Conservation (phyloP, 2,797 vertebrate species). For the Amblyopsis hoosieri region DNA sequence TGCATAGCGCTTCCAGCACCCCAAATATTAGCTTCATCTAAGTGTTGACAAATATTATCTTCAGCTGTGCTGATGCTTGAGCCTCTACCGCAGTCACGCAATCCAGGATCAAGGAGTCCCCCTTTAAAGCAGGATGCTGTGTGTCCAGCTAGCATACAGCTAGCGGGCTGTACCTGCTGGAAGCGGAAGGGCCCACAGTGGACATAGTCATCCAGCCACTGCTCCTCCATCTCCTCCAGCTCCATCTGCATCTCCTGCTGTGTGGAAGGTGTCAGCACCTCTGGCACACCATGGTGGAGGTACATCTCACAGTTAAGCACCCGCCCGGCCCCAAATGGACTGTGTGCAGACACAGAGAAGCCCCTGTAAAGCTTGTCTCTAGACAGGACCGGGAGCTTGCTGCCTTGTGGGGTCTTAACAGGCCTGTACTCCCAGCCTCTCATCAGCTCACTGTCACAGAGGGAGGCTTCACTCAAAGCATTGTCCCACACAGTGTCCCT, state of each 20-base stretch:
- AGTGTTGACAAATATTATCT: too few relatives aligned
- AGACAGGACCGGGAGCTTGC: slow-evolving; percentile 85
- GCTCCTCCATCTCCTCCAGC: slow-evolving; percentile 84
- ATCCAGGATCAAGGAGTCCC: neutral
- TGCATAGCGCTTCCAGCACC: too few relatives aligned
- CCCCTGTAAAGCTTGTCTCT: slow-evolving; percentile 60
- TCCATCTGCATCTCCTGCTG: slow-evolving; percentile 77
- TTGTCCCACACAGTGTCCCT: slow-evolving; percentile 34
- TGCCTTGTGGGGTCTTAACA: slow-evolving; percentile 81
- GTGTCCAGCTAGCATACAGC: neutral
- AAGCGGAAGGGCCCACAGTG: slow-evolving; percentile 83
- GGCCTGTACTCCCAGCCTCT: slow-evolving; percentile 85
- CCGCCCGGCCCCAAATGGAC: slow-evolving; percentile 42
- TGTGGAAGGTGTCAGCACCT: slow-evolving; percentile 60
- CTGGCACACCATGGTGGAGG: slow-evolving; percentile 54
- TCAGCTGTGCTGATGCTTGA: too few relatives aligned
- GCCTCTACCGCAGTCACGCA: neutral
- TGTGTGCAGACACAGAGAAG: slow-evolving; percentile 33
- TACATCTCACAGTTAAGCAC: slow-evolving; percentile 56
- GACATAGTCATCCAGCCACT: slow-evolving; percentile 89
- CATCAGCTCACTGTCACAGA: slow-evolving; percentile 74
- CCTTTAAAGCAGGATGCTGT: neutral
- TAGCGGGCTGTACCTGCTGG: slow-evolving; percentile 79
- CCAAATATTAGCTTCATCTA: too few relatives aligned
- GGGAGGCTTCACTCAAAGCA: slow-evolving; percentile 2